Evolutionary conservation across 2,888 invertebrate genomes (phyloP), one percentile per base, ranked within the genome.

Genomic region (Lamproptera curius): DNA sequence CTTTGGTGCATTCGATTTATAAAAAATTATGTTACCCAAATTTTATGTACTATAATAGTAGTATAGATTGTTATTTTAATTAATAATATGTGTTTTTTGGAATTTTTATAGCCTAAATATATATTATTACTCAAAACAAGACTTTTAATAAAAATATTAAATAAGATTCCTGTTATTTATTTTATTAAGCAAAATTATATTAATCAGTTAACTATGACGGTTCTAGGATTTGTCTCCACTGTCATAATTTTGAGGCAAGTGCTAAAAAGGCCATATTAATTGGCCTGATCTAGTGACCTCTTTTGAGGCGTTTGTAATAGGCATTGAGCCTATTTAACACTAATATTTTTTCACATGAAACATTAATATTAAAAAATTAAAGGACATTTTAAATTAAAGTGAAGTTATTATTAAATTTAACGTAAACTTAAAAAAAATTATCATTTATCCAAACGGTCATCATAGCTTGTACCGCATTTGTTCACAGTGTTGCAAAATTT

Each of bases 281-380:
- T 81, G 77, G 76, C 78, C 76, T 61, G 64, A 65, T 77, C 78
- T 74, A 65, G 58, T 70, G 76, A 62, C 74, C 75, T 62, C 76
- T 78, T 79, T 79, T 36, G 34, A 28, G 10, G 4, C 11, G 16
- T 20, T 20, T 20, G 5, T 20, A 42, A 42, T 34, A 6, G 17
- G 14, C 16, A 23, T 4, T 16, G 11, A 35, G 31, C 23, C 11
- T 28, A 26, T 37, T 36, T 36, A 10, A 16, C 28, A 36, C 16
- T 20, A n/a, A n/a, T n/a, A n/a, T n/a, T n/a, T n/a, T n/a, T n/a
- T n/a, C n/a, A n/a, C n/a, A n/a, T n/a, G n/a, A n/a, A n/a, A n/a
- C n/a, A n/a, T n/a, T n/a, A n/a, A n/a, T n/a, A n/a, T n/a, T n/a
- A n/a, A n/a, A n/a, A n/a, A n/a, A n/a, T n/a, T n/a, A n/a, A n/a